Conservation (phyloP, 2,113 vertebrate species). For the Otis tarda region DNA sequence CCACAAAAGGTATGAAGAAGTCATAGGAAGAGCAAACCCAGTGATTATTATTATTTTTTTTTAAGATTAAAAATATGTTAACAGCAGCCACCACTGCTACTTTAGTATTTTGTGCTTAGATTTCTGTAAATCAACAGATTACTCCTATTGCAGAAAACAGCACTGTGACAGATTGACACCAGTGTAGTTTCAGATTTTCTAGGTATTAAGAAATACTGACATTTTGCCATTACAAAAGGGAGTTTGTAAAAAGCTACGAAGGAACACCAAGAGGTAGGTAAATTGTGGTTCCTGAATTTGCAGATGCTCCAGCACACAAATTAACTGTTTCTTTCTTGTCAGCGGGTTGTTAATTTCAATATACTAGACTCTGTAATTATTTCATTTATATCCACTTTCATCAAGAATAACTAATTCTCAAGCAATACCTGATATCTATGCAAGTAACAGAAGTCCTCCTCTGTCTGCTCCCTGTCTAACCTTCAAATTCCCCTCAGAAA, state of each 20-base stretch:
- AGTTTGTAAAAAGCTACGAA: neutral
- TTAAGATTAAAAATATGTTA: neutral
- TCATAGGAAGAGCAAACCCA: neutral
- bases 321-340: neutral
- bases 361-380: neutral
- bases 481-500: neutral
- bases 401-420: neutral
- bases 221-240: neutral
- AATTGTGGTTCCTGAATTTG: neutral
- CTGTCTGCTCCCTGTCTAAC: neutral
- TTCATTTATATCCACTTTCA: neutral
- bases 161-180: fast-evolving
- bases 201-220: neutral
- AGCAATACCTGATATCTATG: neutral
- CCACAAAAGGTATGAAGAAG: fast-evolving
- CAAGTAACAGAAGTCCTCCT: neutral
- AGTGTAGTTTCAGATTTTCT: neutral
- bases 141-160: neutral
- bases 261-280: neutral
- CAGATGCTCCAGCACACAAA: neutral
- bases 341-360: neutral
- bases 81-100: neutral
- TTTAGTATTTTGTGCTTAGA: neutral
- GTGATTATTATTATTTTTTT: neutral
- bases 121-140: neutral